Percentiles rank a stretch among this genome's conserved stretches.
Conservation (phyloP, 2,888 invertebrate genomes). For the Calliopum simillimum region DNA sequence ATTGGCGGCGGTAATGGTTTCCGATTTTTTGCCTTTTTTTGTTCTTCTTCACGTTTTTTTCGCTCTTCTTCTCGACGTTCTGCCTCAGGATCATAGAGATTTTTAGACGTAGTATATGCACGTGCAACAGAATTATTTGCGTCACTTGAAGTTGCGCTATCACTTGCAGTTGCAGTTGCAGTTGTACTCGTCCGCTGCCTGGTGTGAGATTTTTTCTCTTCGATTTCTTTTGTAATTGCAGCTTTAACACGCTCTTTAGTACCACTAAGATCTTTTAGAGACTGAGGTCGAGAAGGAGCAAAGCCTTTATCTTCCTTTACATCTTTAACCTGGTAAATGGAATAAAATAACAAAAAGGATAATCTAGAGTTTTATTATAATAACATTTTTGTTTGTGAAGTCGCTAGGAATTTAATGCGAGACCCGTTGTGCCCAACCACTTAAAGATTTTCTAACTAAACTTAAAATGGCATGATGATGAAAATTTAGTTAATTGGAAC, state of each 20-base stretch:
- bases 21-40: conserved; percentile 71
- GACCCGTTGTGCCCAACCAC: no score
- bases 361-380: no score
- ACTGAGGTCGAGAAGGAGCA: conserved; percentile 68
- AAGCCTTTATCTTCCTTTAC: conserved; percentile 77
- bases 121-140: conserved; percentile 49
- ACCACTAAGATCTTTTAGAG: conserved; percentile 66
- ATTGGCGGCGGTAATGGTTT: conserved; percentile 77
- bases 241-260: conserved; percentile 82
- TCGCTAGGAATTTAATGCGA: no score
- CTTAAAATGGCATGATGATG: no score
- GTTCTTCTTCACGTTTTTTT: conserved; percentile 60
- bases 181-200: conserved; percentile 50
- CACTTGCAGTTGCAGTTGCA: neutral
- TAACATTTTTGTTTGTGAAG: no score
- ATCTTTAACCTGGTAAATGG: conserved; percentile 58
- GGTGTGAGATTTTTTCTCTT: conserved; percentile 76
- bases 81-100: conserved; percentile 58
- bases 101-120: conserved; percentile 57
- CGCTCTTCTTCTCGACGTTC: conserved; percentile 58
- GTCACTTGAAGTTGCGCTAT: conserved; percentile 34
- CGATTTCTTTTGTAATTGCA: conserved; percentile 77
- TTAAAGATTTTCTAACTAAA: no score
- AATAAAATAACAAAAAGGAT: no score
- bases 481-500: no score